These are phyloP conservation scores for Poecilobothrus nobilitatus DNA, from an alignment of 2,888 invertebrate genomes.

Conservation along the genomic window DNA sequence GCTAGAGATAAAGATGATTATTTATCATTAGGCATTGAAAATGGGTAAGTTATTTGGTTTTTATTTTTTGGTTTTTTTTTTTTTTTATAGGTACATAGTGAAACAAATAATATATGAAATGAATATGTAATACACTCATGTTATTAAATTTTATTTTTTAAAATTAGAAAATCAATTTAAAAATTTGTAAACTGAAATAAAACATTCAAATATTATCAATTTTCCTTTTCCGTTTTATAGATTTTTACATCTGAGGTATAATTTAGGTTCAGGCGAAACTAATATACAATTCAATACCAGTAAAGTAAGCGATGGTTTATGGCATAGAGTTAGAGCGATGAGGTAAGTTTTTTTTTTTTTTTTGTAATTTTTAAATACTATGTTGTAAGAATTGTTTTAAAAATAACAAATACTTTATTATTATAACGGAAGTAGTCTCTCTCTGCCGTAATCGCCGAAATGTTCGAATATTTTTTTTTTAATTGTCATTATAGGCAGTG, in stretches of 20 bases:
- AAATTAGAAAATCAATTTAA: too few relatives aligned
- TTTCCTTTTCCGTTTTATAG: constrained; percentile 28
- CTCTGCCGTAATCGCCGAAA: too few relatives aligned
- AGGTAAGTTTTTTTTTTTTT: constrained; percentile 52
- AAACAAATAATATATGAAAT: constrained; percentile 1
- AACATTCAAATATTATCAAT: neutral
- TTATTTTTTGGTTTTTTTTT: neutral
- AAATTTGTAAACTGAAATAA: neutral
- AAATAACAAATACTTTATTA: constrained; percentile 16
- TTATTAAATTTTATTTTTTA: neutral
- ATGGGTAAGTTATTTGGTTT: constrained; percentile 54
- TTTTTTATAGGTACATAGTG: neutral
- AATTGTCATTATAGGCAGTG: too few relatives aligned
- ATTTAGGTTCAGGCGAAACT: constrained; percentile 80
- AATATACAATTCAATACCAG: constrained; percentile 76
- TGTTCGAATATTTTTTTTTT: too few relatives aligned
- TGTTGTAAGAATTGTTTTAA: neutral
- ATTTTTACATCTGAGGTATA: constrained; percentile 57
- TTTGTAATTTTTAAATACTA: constrained; percentile 10
- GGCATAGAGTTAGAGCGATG: constrained; percentile 68
- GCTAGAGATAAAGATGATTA: constrained; percentile 61
- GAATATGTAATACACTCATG: neutral
- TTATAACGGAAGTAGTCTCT: too few relatives aligned
- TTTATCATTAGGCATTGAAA: constrained; percentile 73
- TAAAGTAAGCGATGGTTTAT: constrained; percentile 76